Percentiles rank a stretch among this genome's conserved stretches.
phyloP scores from a whole-genome alignment of 2,888 invertebrate species.

The Megastigmus dorsalis region DNA sequence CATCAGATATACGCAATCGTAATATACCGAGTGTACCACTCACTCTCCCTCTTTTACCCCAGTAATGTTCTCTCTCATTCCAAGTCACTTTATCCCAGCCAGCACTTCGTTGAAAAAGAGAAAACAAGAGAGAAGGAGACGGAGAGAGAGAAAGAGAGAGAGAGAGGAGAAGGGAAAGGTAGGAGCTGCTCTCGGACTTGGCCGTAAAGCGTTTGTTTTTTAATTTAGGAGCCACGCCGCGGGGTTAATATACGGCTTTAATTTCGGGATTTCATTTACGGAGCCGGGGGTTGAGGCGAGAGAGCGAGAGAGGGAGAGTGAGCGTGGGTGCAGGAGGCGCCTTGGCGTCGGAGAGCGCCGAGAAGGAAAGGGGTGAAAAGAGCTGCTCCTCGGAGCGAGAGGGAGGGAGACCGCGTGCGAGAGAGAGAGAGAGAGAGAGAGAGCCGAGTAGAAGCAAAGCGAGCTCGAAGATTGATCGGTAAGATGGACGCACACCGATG shows the following conservation, averaged over 20 bases:
- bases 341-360: constrained; percentile 53
- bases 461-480: constrained; percentile 21
- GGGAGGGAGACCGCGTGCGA: constrained; percentile 19
- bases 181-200: constrained; percentile 57
- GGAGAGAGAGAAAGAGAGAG: not conserved
- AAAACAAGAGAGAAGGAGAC: no score
- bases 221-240: constrained; percentile 70
- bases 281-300: no score
- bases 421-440: constrained; percentile 38
- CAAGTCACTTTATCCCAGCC: no score
- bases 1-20: no score
- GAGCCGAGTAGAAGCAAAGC: constrained; percentile 11
- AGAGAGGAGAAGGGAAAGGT: constrained; percentile 44
- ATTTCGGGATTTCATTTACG: constrained; percentile 72
- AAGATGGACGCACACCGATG: no score
- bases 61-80: no score
- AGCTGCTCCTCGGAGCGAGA: no score
- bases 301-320: constrained; percentile 19
- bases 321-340: constrained; percentile 58
- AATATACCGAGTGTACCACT: no score
- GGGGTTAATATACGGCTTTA: constrained; percentile 73
- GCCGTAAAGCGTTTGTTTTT: constrained; percentile 73
- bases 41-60: no score
- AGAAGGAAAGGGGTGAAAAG: no score
- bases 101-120: not conserved